phyloP scores from a whole-genome alignment of 1,140 invertebrate genomes.

The Pemphigus obesinymphae region DNA sequence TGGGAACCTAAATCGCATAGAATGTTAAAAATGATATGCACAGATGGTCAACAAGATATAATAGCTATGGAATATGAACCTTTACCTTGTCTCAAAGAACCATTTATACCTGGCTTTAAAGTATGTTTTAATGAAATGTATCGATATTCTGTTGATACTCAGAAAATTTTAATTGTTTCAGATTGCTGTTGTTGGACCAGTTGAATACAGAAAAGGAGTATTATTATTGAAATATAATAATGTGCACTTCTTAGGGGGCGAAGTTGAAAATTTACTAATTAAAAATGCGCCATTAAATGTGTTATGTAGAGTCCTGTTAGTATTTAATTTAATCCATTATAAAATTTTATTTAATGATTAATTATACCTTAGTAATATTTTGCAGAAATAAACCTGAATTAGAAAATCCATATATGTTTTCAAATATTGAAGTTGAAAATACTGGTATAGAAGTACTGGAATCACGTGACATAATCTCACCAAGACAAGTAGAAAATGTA shows the following conservation, averaged over 20 bases:
- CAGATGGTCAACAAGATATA: slow-evolving; percentile 68
- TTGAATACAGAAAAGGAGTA: slow-evolving; percentile 65
- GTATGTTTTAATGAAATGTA: slow-evolving; percentile 47
- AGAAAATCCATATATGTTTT: slow-evolving; percentile 26
- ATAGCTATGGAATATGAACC: slow-evolving; percentile 68
- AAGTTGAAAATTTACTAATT: slow-evolving; percentile 62
- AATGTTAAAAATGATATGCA: slow-evolving; percentile 66
- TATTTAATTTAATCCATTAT: background rate
- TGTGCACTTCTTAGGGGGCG: slow-evolving; percentile 66
- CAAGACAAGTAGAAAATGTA: background rate
- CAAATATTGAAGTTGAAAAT: slow-evolving; percentile 20
- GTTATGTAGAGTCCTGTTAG: slow-evolving; percentile 58
- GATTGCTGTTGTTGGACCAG: slow-evolving; percentile 59
- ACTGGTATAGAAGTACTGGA: background rate
- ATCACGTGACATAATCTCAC: background rate
- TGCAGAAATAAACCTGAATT: background rate
- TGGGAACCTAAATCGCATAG: slow-evolving; percentile 50
- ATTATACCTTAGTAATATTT: background rate
- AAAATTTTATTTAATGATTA: background rate
- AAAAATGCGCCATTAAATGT: slow-evolving; percentile 60
- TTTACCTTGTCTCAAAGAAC: slow-evolving; percentile 59
- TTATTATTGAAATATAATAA: slow-evolving; percentile 63
- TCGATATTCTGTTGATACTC: background rate
- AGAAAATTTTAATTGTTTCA: slow-evolving; percentile 43
- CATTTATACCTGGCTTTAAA: slow-evolving; percentile 63